Percentiles rank a stretch among this genome's conserved stretches.
These are phyloP conservation scores for Halcyon badia DNA, from an alignment of 2,797 vertebrate species.

Conservation along the genomic window DNA sequence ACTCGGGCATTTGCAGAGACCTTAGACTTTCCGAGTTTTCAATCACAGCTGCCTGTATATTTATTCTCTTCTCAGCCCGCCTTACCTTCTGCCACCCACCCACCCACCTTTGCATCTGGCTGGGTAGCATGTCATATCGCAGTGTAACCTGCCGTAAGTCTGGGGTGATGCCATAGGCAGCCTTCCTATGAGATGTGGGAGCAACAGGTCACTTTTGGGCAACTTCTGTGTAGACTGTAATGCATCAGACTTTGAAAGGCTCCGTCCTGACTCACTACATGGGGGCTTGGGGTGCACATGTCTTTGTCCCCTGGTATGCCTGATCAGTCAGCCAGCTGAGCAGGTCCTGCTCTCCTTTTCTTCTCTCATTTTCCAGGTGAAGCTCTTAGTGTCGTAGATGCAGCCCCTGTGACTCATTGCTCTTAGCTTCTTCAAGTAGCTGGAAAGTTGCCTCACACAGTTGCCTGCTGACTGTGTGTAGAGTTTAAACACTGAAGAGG, in stretches of 20 bases:
- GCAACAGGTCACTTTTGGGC: background rate
- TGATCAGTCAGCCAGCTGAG: background rate
- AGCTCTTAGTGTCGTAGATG: background rate
- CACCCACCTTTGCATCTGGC: background rate
- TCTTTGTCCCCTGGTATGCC: background rate
- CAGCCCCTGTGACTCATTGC: background rate
- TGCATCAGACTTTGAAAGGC: background rate
- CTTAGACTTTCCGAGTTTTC: constrained; percentile 52
- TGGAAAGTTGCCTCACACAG: background rate
- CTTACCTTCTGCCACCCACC: background rate
- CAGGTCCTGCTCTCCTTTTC: background rate
- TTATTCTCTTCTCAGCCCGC: background rate
- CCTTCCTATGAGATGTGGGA: background rate
- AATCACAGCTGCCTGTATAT: background rate
- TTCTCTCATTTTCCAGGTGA: background rate
- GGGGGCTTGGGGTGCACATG: background rate
- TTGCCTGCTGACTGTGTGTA: background rate
- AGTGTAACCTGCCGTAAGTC: background rate
- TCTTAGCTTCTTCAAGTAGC: background rate
- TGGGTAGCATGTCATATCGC: background rate
- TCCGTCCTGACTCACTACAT: background rate
- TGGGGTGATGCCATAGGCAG: background rate
- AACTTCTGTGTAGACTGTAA: background rate
- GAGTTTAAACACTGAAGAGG: background rate
- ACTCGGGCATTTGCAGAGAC: constrained; percentile 59